A percentile compares a stretch with the other conserved stretches of the same genome.
Conservation (phyloP, 2,113 vertebrate species). For the Petromus typicus region DNA sequence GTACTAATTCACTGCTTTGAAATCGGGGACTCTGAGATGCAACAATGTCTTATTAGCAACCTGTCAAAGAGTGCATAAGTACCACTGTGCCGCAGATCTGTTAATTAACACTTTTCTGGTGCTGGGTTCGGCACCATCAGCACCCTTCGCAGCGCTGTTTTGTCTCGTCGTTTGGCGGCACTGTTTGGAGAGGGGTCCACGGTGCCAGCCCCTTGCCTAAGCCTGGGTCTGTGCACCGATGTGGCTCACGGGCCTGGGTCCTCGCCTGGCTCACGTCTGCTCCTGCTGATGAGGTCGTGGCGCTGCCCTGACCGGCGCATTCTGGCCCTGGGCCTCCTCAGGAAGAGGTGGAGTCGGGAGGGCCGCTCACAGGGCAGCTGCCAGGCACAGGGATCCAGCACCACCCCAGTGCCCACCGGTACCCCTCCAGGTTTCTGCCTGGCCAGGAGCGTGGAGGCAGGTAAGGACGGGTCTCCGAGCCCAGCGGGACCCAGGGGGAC, state of each 20-base stretch:
- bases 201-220: background rate
- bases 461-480: background rate
- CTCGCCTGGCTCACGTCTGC: background rate
- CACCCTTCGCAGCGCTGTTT: background rate
- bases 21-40: background rate
- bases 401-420: rapidly evolving
- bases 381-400: too few species aligned
- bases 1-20: background rate
- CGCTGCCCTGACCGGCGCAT: background rate
- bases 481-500: background rate
- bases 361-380: too few species aligned
- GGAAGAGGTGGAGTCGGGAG: background rate
- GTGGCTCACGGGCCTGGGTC: too few species aligned
- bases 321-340: background rate
- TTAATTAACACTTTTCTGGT: background rate
- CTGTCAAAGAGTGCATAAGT: background rate
- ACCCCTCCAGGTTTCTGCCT: background rate
- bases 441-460: rapidly evolving
- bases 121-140: background rate
- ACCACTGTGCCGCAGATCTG: background rate
- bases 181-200: background rate
- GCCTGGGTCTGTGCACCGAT: background rate
- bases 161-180: background rate
- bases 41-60: background rate
- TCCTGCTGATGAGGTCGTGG: background rate